A percentile compares a stretch with the other conserved stretches of the same genome.
Evolutionary conservation across 2,888 invertebrate species (phyloP).

Genomic region (Pinctada fucata): DNA sequence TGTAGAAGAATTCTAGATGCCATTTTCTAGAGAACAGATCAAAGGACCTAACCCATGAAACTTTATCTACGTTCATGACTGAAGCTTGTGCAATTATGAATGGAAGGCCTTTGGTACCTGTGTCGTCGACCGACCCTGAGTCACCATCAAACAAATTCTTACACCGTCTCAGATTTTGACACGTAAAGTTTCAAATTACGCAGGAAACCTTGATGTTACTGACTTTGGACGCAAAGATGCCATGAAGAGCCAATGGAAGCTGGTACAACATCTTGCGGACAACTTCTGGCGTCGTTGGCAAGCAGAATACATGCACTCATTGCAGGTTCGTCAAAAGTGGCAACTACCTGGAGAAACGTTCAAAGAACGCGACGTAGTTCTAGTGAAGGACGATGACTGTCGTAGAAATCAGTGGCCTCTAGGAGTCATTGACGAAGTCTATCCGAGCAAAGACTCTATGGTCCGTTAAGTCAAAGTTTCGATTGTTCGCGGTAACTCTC

Average conservation of each 20-base stretch:
- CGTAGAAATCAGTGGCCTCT: too few species aligned
- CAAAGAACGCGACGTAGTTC: background rate
- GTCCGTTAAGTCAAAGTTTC: background rate
- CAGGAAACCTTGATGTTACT: background rate
- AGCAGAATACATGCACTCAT: background rate
- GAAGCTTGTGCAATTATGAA: constrained; percentile 40
- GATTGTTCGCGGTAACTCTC: background rate
- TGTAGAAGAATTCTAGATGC: constrained; percentile 30
- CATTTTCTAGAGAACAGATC: background rate
- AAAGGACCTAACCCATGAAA: constrained; percentile 33
- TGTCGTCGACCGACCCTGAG: background rate
- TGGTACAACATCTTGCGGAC: background rate
- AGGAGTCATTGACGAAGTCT: background rate
- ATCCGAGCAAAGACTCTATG: background rate
- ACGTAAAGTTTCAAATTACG: background rate
- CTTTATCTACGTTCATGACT: constrained; percentile 28
- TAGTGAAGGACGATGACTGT: too few species aligned
- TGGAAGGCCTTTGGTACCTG: background rate
- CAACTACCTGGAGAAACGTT: background rate
- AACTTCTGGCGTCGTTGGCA: background rate
- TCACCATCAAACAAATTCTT: background rate
- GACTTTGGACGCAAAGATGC: background rate
- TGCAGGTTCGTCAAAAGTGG: background rate
- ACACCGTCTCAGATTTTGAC: background rate
- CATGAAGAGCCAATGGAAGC: background rate